Evolutionary conservation across 2,113 vertebrate species (phyloP).

Genomic region (Pica pica): DNA sequence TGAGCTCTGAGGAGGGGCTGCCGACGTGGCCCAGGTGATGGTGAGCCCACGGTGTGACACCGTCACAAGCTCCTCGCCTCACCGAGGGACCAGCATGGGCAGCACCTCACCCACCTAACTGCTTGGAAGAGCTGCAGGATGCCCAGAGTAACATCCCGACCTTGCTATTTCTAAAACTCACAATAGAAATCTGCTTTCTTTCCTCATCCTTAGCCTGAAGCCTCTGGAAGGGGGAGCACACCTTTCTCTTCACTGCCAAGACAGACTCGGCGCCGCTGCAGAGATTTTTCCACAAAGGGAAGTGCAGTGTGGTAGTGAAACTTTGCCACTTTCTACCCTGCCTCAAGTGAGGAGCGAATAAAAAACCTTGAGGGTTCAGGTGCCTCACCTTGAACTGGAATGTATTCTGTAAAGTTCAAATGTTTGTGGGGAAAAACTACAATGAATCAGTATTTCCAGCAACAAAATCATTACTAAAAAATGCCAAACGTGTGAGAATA

Average conservation of each 20-base stretch:
- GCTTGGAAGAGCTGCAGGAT: background rate
- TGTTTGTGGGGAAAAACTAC: background rate
- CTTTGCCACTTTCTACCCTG: background rate
- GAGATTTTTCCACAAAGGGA: background rate
- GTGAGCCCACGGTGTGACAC: rapidly evolving
- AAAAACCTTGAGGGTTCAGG: background rate
- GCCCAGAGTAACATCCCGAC: background rate
- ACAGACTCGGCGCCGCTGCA: background rate
- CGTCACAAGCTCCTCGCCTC: background rate
- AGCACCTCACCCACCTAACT: rapidly evolving
- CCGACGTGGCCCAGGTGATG: background rate
- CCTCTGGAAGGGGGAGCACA: background rate
- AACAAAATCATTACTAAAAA: background rate
- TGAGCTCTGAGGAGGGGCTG: background rate
- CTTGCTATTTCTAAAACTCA: background rate
- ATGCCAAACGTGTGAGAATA: background rate
- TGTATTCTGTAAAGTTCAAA: background rate
- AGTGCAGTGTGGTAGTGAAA: background rate
- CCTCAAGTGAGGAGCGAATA: background rate
- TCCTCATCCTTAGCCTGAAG: background rate
- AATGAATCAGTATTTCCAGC: background rate
- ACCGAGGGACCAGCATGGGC: background rate
- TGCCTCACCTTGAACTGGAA: background rate
- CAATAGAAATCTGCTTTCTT: background rate
- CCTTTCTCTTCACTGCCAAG: background rate